Percentiles rank a stretch among this genome's conserved stretches.
Conservation (phyloP, 2,797 vertebrate species). For the Acanthiza pusilla region DNA sequence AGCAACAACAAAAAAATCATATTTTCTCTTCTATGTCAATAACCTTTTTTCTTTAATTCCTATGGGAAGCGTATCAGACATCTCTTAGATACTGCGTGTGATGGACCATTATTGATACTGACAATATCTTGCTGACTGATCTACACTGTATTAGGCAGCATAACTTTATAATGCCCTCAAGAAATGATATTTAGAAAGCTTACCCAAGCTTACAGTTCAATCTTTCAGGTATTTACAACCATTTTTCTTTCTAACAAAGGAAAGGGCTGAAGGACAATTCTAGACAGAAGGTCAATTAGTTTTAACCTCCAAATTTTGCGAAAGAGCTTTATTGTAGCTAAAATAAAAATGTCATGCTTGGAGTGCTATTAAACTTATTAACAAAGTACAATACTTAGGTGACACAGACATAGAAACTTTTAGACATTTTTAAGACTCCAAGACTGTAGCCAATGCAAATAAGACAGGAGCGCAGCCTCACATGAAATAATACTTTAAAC, state of each 20-base stretch:
- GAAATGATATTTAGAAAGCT: background rate
- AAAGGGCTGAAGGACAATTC: background rate
- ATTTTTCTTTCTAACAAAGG: background rate
- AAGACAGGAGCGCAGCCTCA: fast-evolving
- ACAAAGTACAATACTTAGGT: background rate
- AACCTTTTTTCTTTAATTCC: background rate
- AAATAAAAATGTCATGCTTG: background rate
- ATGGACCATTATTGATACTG: background rate
- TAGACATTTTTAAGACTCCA: background rate
- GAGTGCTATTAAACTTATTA: background rate
- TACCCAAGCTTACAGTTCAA: background rate
- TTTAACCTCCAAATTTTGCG: background rate
- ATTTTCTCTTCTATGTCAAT: background rate
- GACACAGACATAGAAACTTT: background rate
- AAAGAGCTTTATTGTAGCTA: background rate
- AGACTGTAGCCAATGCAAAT: background rate
- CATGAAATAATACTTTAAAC: background rate
- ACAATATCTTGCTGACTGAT: background rate
- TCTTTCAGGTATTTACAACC: background rate
- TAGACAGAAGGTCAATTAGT: background rate
- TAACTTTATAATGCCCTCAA: background rate
- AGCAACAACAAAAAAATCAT: fast-evolving
- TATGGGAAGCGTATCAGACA: background rate
- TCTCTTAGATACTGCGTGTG: background rate
- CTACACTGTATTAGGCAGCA: background rate